A percentile compares a stretch with the other conserved stretches of the same genome.
Conservation (phyloP, 2,888 invertebrate genomes). For the Calameuta pallipes region DNA sequence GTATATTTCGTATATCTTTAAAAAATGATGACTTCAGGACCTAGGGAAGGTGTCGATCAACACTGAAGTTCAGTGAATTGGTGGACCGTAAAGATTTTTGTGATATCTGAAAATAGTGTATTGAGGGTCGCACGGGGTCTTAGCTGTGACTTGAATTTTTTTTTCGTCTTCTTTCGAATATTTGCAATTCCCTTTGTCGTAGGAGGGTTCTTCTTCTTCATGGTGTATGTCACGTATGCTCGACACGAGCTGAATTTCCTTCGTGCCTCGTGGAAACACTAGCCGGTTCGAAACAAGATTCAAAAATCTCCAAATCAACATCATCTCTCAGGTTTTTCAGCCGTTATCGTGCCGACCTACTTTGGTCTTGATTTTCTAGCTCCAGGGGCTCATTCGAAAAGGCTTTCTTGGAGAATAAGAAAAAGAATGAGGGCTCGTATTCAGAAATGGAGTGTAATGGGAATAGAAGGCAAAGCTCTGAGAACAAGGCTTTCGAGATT, state of each 20-base stretch:
- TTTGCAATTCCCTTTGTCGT: conserved; percentile 21
- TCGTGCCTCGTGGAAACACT: background rate
- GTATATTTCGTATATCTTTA: too few species aligned
- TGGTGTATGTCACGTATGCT: background rate
- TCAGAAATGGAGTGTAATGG: too few species aligned
- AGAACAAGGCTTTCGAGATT: too few species aligned
- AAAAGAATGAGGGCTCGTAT: too few species aligned
- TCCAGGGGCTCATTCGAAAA: too few species aligned
- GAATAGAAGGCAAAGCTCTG: too few species aligned
- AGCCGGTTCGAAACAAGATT: background rate
- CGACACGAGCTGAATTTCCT: conserved; percentile 13
- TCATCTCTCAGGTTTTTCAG: background rate
- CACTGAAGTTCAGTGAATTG: too few species aligned
- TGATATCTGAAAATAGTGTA: background rate
- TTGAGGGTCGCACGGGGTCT: conserved; percentile 5
- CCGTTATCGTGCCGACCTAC: too few species aligned
- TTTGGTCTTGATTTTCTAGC: too few species aligned
- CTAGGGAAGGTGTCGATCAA: too few species aligned
- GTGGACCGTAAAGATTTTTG: background rate
- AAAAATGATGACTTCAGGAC: too few species aligned
- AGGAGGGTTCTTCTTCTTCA: background rate
- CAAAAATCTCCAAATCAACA: background rate
- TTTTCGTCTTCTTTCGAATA: background rate
- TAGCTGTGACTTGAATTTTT: conserved; percentile 21
- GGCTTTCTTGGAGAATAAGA: too few species aligned